Base-by-base conservation (phyloP, 2,797 vertebrate species). In the Masticophis lateralis region DNA sequence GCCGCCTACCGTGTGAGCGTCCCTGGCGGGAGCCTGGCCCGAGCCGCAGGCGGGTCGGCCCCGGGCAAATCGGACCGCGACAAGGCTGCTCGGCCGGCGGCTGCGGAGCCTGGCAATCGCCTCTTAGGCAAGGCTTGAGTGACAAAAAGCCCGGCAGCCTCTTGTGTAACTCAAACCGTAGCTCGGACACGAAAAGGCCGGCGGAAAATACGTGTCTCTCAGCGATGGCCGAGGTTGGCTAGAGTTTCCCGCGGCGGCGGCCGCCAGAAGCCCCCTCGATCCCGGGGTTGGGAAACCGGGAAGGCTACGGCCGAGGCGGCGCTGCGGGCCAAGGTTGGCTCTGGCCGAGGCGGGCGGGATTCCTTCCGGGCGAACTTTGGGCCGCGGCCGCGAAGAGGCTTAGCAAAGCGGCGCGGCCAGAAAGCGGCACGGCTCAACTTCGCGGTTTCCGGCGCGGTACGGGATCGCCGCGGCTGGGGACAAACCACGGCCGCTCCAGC, bases 101-200 rank as follows among this genome's bases (percentile, higher is more conserved):
- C 98, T 97, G 47, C 74, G 74, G 94, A 93, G 92, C 53, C 91
- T 90, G 79, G 88, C 98, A 98, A 98, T 98, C 98, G 98, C 97
- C 98, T 97, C 98, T 97, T 97, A 97, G 97, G 98, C 98, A 98
- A 98, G 98, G 98, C 98, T 98, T 98, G 98, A 98, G 98, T 98
- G 98, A 99, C 98, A 98, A 98, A 98, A 98, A 98, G 98, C 98
- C 98, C 94, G 98, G 98, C 98, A 98, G 98, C 98, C 98, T 98
- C 98, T 98, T 98, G 98, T 98, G 98, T 98, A 98, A 98, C 98
- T 98, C 97, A 98, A 98, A 98, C 98, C 98, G 98, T 98, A 98
- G 98, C 97, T 95, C 96, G 98, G 98, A 98, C 98, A 97, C 98
- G 98, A 97, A 96, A 96, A 95, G 96, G 97, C 94, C 96, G 94